Evolutionary conservation across 2,888 invertebrate species (phyloP).

Genomic region (Pegoplata infirma): DNA sequence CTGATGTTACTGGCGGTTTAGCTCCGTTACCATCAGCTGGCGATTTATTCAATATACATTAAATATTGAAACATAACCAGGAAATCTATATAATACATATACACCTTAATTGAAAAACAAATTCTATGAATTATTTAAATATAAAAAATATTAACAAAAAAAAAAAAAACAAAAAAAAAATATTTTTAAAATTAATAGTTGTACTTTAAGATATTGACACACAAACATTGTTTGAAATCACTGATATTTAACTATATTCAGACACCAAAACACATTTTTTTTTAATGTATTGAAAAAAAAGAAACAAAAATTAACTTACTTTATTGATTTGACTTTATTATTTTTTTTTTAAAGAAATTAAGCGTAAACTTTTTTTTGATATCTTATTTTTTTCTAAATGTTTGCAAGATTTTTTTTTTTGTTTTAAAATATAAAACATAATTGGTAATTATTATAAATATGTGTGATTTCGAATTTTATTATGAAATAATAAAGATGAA

Average conservation of each 20-base stretch:
- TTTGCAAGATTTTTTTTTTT: neutral
- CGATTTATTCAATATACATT: slow-evolving; percentile 90
- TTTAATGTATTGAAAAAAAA: neutral
- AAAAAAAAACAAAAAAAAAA: slow-evolving; percentile 2
- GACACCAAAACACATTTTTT: neutral
- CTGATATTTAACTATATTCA: neutral
- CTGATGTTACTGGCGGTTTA: slow-evolving; percentile 94
- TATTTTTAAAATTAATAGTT: neutral
- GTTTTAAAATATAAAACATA: neutral
- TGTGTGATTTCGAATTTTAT: neutral
- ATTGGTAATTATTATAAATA: neutral
- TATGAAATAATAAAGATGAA: neutral
- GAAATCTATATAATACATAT: slow-evolving; percentile 23
- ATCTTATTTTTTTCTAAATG: neutral
- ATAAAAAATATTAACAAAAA: neutral
- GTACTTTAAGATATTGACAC: neutral
- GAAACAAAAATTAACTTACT: too few species aligned
- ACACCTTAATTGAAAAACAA: too few species aligned
- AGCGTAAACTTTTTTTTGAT: neutral
- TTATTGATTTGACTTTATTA: neutral
- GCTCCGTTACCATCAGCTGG: slow-evolving; percentile 97
- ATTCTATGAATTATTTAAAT: slow-evolving; percentile 57
- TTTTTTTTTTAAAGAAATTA: neutral
- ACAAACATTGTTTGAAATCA: neutral
- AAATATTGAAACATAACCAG: slow-evolving; percentile 54